These are phyloP conservation scores for Andrena hattorfiana DNA, from an alignment of 2,888 invertebrate genomes.

Conservation along the genomic window DNA sequence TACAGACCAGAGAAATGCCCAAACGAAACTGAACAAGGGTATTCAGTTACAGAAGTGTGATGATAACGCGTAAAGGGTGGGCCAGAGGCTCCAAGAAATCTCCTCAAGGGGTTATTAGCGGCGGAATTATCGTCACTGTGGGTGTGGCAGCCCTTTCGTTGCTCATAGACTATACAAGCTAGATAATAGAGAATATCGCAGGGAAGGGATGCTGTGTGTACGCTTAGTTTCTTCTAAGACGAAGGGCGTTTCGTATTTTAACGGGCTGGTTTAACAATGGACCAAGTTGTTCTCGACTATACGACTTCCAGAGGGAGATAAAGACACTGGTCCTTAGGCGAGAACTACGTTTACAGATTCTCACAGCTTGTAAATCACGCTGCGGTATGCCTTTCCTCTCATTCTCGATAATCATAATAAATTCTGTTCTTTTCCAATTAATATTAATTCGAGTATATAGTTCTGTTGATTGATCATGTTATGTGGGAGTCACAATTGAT, in stretches of 20 bases:
- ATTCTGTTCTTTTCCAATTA: background rate
- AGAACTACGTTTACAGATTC: slow-evolving; percentile 35
- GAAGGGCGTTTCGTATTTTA: slow-evolving; percentile 81
- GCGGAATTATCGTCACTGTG: slow-evolving; percentile 78
- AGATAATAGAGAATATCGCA: slow-evolving; percentile 70
- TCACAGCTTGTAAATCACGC: background rate
- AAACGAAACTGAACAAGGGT: background rate
- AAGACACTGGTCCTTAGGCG: slow-evolving; percentile 62
- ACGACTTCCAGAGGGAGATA: slow-evolving; percentile 70
- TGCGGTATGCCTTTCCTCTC: background rate
- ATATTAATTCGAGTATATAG: background rate
- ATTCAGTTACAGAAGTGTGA: slow-evolving; percentile 18
- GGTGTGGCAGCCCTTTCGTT: slow-evolving; percentile 70
- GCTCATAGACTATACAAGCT: slow-evolving; percentile 75
- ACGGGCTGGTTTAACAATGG: slow-evolving; percentile 81
- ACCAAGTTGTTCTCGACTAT: slow-evolving; percentile 63
- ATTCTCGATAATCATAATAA: background rate
- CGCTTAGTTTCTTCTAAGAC: slow-evolving; percentile 65
- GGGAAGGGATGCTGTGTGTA: slow-evolving; percentile 52
- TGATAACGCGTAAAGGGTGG: slow-evolving; percentile 39
- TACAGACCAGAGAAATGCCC: background rate
- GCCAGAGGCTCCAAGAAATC: slow-evolving; percentile 42
- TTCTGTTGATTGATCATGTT: background rate
- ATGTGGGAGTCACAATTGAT: background rate
- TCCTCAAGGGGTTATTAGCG: slow-evolving; percentile 75